These are phyloP conservation scores for Rotaria sp. DNA, from an alignment of 2,888 invertebrate species.

Conservation along the genomic window DNA sequence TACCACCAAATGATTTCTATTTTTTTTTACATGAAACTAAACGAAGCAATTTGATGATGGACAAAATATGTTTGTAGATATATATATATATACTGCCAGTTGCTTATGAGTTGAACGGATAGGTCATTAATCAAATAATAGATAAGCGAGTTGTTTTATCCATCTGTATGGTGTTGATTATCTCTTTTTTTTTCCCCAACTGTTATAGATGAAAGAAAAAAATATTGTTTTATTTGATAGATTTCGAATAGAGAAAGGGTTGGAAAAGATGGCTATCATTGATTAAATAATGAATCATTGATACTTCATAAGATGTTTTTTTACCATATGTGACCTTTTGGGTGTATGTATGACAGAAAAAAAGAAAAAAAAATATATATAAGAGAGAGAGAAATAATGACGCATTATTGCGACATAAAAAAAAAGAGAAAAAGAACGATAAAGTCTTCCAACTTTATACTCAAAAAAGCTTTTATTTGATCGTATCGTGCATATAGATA, in stretches of 20 bases:
- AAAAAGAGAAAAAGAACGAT: not conserved
- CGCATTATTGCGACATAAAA: not conserved
- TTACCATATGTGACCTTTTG: slow-evolving; percentile 5
- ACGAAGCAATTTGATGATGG: not conserved
- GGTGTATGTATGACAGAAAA: not conserved
- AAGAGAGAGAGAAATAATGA: not conserved
- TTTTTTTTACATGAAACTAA: not conserved
- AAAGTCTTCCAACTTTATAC: not conserved
- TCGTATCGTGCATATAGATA: not conserved
- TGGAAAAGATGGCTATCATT: no score
- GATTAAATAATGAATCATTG: not conserved
- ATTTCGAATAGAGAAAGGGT: no score
- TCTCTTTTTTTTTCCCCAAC: not conserved
- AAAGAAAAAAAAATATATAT: no score
- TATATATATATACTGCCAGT: not conserved
- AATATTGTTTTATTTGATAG: no score
- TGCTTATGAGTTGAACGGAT: not conserved
- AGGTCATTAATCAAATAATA: not conserved
- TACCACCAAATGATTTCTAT: not conserved
- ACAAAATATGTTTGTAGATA: slow-evolving; percentile 5
- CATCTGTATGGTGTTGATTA: not conserved
- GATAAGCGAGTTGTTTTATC: not conserved
- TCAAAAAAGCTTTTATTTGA: not conserved
- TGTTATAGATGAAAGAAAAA: not conserved
- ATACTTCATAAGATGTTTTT: not conserved